These are phyloP conservation scores for Oxycera nigricornis DNA, from an alignment of 2,888 invertebrate genomes.

Conservation along the genomic window DNA sequence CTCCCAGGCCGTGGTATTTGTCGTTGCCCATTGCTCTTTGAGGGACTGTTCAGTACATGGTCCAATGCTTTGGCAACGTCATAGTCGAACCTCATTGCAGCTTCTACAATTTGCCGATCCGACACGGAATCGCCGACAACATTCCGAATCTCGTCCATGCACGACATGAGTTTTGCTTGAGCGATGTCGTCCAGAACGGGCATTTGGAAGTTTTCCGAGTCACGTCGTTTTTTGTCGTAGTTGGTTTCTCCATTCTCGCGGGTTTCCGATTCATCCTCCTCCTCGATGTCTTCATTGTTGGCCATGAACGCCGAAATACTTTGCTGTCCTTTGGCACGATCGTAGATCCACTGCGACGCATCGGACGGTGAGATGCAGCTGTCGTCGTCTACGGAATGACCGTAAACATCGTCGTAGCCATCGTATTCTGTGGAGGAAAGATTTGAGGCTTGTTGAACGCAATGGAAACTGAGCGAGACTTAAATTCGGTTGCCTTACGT, in stretches of 20 bases:
- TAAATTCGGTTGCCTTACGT: no score
- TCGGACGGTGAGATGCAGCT: slow-evolving; percentile 90
- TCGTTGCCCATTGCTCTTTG: background rate
- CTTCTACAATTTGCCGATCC: slow-evolving; percentile 75
- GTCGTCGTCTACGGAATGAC: slow-evolving; percentile 93
- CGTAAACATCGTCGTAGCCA: slow-evolving; percentile 88
- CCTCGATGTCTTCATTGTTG: slow-evolving; percentile 71
- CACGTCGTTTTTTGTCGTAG: slow-evolving; percentile 60
- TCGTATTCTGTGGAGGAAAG: slow-evolving; percentile 87
- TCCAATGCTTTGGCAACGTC: slow-evolving; percentile 77
- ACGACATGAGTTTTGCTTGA: slow-evolving; percentile 78
- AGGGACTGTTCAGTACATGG: slow-evolving; percentile 67
- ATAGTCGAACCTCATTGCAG: slow-evolving; percentile 75
- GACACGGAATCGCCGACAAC: slow-evolving; percentile 79
- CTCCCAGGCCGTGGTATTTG: slow-evolving; percentile 47
- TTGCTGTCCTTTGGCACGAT: slow-evolving; percentile 76
- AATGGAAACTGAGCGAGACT: no score
- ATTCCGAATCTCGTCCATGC: slow-evolving; percentile 81
- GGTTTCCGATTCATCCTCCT: slow-evolving; percentile 73
- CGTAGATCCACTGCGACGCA: slow-evolving; percentile 83
- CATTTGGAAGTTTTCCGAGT: slow-evolving; percentile 63
- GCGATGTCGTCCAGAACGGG: slow-evolving; percentile 70
- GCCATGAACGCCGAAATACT: slow-evolving; percentile 78
- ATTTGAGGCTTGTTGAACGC: no score
- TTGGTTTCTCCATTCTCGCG: slow-evolving; percentile 64